These are phyloP conservation scores for Eumerus sabulonum DNA, from an alignment of 2,888 invertebrate genomes.

Conservation along the genomic window DNA sequence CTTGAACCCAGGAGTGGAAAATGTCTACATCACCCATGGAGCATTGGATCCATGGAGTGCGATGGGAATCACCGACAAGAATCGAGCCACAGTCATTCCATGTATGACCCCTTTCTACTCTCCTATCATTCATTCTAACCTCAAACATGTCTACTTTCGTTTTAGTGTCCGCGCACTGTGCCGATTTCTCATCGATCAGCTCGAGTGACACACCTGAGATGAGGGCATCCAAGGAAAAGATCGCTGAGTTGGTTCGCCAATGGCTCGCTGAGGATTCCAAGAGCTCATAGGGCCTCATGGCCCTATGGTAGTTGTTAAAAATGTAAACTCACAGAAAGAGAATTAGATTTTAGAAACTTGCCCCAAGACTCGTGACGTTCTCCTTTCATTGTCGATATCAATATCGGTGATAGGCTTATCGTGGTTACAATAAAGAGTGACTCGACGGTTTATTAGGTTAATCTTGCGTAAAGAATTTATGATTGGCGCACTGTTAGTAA, in stretches of 20 bases:
- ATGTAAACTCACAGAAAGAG: too few relatives aligned
- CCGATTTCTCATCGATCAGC: slow-evolving; percentile 74
- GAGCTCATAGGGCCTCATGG: too few relatives aligned
- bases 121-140: too few relatives aligned
- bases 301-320: too few relatives aligned
- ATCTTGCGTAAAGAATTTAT: too few relatives aligned
- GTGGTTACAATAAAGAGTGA: too few relatives aligned
- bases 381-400: too few relatives aligned
- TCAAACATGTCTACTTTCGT: neutral
- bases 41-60: slow-evolving; percentile 81
- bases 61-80: slow-evolving; percentile 78
- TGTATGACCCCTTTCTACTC: slow-evolving; percentile 71
- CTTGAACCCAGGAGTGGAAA: slow-evolving; percentile 78
- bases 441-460: too few relatives aligned
- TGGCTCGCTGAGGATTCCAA: slow-evolving; percentile 72
- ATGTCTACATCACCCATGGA: slow-evolving; percentile 81
- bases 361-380: too few relatives aligned
- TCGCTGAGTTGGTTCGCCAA: slow-evolving; percentile 72
- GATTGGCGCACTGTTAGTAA: too few relatives aligned
- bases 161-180: slow-evolving; percentile 73
- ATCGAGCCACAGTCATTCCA: slow-evolving; percentile 74
- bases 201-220: slow-evolving; percentile 72
- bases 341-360: too few relatives aligned
- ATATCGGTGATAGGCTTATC: too few relatives aligned
- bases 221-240: slow-evolving; percentile 73